Conservation (phyloP, 2,797 vertebrate species). For the Coregonus suidteri region DNA sequence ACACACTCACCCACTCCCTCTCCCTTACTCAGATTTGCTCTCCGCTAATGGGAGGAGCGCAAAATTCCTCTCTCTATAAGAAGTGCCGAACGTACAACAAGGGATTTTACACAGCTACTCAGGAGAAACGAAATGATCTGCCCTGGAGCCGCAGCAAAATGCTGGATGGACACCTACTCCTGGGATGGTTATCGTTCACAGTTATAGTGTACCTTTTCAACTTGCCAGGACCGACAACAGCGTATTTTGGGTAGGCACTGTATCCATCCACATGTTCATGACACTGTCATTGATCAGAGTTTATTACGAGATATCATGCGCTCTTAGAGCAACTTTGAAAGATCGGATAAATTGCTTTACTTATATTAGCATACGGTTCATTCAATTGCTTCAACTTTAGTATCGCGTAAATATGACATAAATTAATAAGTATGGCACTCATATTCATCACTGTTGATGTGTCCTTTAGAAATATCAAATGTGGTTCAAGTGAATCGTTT, state of each 20-base stretch:
- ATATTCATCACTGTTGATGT: neutral
- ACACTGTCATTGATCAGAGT: slow-evolving; percentile 58
- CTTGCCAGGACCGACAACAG: slow-evolving; percentile 85
- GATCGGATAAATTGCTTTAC: neutral
- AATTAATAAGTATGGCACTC: neutral
- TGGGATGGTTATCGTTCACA: slow-evolving; percentile 92
- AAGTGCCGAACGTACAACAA: slow-evolving; percentile 76
- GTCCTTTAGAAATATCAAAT: neutral
- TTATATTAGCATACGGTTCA: neutral
- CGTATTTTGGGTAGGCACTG: slow-evolving; percentile 93
- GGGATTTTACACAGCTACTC: slow-evolving; percentile 84
- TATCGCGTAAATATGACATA: neutral
- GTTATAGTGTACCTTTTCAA: slow-evolving; percentile 79
- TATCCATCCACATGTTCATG: slow-evolving; percentile 7
- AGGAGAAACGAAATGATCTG: slow-evolving; percentile 96
- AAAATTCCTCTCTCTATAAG: slow-evolving; percentile 80
- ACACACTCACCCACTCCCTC: slow-evolving; percentile 21
- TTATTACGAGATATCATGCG: slow-evolving; percentile 28
- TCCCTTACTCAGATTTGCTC: slow-evolving; percentile 44
- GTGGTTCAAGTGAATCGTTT: neutral
- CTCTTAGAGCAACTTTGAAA: neutral
- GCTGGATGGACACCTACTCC: slow-evolving; percentile 95
- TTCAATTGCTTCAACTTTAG: slow-evolving; percentile 10
- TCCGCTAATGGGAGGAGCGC: slow-evolving; percentile 75
- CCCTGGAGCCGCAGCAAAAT: slow-evolving; percentile 97